These are phyloP conservation scores for Idris sp. DNA, from an alignment of 1,140 invertebrate species.

Conservation along the genomic window DNA sequence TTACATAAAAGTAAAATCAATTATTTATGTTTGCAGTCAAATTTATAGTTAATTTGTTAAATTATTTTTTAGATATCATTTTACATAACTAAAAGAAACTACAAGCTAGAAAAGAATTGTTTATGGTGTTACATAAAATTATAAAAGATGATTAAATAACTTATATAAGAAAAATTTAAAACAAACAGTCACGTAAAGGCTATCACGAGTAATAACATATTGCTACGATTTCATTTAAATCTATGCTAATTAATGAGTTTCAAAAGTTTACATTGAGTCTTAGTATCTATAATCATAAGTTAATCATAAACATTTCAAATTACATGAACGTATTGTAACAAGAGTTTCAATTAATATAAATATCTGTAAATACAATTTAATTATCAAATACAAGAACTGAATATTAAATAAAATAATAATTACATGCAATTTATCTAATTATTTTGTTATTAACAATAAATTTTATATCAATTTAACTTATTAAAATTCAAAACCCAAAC, in stretches of 20 bases:
- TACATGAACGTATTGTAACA: not conserved
- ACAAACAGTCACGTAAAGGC: not conserved
- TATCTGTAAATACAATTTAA: too few species aligned
- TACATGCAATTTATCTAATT: not conserved
- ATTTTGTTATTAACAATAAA: not conserved
- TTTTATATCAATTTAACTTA: not conserved
- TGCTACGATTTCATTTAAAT: conserved; percentile 18
- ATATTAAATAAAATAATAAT: too few species aligned
- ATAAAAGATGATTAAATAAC: conserved; percentile 2
- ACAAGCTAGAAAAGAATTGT: conserved; percentile 4
- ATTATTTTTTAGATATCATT: too few species aligned
- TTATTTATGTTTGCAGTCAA: too few species aligned
- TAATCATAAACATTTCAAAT: too few species aligned
- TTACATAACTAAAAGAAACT: conserved; percentile 8
- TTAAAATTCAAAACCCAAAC: conserved; percentile 29
- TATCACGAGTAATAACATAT: conserved; percentile 2
- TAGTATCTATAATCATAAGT: not conserved
- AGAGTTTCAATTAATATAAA: too few species aligned
- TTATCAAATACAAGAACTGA: too few species aligned
- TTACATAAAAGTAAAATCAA: too few species aligned
- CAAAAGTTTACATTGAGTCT: conserved; percentile 1
- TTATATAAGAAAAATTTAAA: conserved; percentile 17
- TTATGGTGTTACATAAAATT: conserved; percentile 17
- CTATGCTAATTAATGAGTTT: conserved; percentile 8
- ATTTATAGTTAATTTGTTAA: too few species aligned